Base-by-base conservation (phyloP, 1,140 invertebrate genomes). In the Anastrepha obliqua region DNA sequence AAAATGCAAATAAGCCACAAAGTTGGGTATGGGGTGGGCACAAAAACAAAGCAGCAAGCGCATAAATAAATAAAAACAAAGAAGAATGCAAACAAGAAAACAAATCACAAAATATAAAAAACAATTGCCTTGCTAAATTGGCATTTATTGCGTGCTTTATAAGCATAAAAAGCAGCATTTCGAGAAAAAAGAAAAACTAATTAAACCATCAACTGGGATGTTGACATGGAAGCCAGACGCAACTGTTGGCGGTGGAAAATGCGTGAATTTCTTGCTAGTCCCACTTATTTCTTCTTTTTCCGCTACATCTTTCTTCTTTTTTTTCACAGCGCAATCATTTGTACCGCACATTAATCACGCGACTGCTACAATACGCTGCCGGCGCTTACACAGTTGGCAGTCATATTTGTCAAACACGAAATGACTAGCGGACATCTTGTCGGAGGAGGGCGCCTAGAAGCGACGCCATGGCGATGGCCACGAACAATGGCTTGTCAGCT, bases 381-480 rank as follows among this genome's bases (percentile, higher is more conserved):
- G 67, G 67, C 67, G 51, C 67, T 8, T 17, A 67, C 67, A 47
- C 67, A 74, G 67, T 44, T 74, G 67, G 67, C 44, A 47, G 42
- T 74, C 67, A 44, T 74, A 74, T 74, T 74, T 74, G 42, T 44
- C 67, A 74, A 47, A 17, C 42, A 74, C 42, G 42, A 74, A 74
- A 74, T 74, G 67, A 74, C 67, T 74, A 47, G 42, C 67, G 67
- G 67, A 74, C 67, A 74, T 67, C 29, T 67, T 67, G 64, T 74
- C 67, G 42, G 3, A 74, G 42, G 2, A 55, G 17, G 65, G 8
- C 64, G 29, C 9, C n/a, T 64, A 8, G 29, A n/a, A 44, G 39
- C 3, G 29, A 55, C 11, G 51, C 51, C 6, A 11, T 8, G 51
- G 51, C 51, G 6, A 55, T 55, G 11, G 51, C 51, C 5, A 9